Evolutionary conservation across 2,888 invertebrate genomes (phyloP).

Genomic region (Lasioglossum vierecki): DNA sequence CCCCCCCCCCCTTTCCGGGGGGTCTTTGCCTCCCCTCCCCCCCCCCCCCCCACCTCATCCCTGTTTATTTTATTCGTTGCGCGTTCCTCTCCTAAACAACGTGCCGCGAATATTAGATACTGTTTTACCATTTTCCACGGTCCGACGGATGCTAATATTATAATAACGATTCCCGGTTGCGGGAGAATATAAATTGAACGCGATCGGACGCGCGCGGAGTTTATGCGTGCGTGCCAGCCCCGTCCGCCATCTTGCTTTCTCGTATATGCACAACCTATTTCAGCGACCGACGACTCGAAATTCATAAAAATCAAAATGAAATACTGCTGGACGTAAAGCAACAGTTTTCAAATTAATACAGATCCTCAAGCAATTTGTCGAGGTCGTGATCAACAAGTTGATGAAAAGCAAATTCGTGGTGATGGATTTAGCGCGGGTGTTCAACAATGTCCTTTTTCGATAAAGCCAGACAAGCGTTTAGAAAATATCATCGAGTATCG

Average conservation of each 20-base stretch:
- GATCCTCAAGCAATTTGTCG: neutral
- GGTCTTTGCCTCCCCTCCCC: no score
- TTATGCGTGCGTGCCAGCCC: neutral
- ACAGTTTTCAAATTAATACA: neutral
- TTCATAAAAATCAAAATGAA: neutral
- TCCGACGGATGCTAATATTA: neutral
- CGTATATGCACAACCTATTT: neutral
- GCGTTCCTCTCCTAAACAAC: neutral
- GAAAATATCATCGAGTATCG: neutral
- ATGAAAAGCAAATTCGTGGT: no score
- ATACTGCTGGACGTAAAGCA: neutral
- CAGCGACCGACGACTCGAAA: neutral
- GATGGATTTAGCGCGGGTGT: no score
- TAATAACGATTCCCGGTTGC: neutral
- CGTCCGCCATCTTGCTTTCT: neutral
- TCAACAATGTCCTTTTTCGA: neutral
- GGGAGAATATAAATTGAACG: neutral
- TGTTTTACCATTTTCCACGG: neutral
- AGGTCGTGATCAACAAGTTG: neutral
- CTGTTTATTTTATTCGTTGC: neutral
- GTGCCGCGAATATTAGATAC: slow-evolving; percentile 16
- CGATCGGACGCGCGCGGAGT: neutral
- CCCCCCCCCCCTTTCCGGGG: no score
- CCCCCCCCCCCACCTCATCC: no score
- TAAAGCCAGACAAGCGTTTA: no score